Evolutionary conservation across 2,888 invertebrate species (phyloP), one percentile per base, ranked within the genome.

Genomic region (Coelopa pilipes): DNA sequence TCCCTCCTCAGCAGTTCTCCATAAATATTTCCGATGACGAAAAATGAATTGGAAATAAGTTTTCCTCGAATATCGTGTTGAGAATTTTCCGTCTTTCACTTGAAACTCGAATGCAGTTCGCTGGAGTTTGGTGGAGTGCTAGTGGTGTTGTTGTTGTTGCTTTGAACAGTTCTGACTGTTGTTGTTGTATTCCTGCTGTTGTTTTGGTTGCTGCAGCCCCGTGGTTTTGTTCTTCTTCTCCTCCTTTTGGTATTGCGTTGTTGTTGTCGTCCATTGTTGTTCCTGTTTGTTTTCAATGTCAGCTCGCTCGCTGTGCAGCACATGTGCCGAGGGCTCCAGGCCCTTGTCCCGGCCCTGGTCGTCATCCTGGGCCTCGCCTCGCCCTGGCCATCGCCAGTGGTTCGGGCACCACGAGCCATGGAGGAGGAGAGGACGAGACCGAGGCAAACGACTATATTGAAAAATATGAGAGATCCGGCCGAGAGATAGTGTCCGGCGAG

Each of bases 281-380:
- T 62, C 11, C 62, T 73, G 74, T 70, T 74, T 69, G 69, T 24
- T 72, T 78, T 82, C 82, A 81, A 82, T 83, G 83, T 82, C 83
- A 81, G 59, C 49, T 70, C n/a, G 60, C 53, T 45, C 17, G 45
- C n/a, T 13, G 79, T 81, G 82, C 82, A 82, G 83, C 83, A 78
- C 78, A 75, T 75, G 72, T 74, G 70, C 13, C 55, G 65, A 63
- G 53, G 50, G 55, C 62, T 67, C 34, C 53, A 46, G 45, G n/a
- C 67, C 34, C 24, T 19, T 21, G 24, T 24, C 19, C n/a, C n/a
- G n/a, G n/a, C n/a, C n/a, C n/a, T n/a, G n/a, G n/a, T n/a, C n/a
- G n/a, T n/a, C n/a, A n/a, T n/a, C n/a, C n/a, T n/a, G n/a, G n/a
- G n/a, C n/a, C n/a, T n/a, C n/a, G n/a, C n/a, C n/a, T 34, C 34